Percentiles rank a stretch among this genome's conserved stretches.
Conservation (phyloP, 30 jellyfish, hydroid and myxozoan genomes). For the Mastigias papua region DNA sequence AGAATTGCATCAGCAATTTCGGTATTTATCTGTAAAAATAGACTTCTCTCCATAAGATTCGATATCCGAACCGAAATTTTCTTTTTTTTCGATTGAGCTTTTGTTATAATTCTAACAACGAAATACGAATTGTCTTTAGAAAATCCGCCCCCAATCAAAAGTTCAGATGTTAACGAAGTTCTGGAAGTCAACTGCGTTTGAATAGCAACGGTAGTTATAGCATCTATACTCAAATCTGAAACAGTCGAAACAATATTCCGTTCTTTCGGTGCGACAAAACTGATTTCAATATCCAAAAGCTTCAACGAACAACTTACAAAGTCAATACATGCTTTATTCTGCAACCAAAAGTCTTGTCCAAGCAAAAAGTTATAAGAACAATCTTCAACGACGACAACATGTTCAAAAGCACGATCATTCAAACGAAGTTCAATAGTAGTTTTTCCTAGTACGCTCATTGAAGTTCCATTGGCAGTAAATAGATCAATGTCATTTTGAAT, state of each 20-base stretch:
- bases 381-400: neutral
- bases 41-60: neutral
- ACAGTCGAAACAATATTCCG: neutral
- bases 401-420: neutral
- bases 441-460: too few species aligned
- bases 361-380: neutral
- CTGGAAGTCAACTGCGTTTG: neutral
- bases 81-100: neutral
- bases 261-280: neutral
- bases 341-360: slow-evolving; percentile 12
- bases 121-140: neutral
- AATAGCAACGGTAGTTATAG: slow-evolving; percentile 3
- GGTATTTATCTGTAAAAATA: neutral
- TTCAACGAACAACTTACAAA: neutral
- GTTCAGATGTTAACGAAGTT: neutral
- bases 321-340: neutral
- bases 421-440: neutral
- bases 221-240: neutral
- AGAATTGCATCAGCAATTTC: neutral
- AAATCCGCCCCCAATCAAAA: slow-evolving; percentile 16
- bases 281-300: neutral
- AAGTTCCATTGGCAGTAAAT: too few species aligned
- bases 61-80: neutral
- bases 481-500: too few species aligned
- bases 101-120: neutral